These are phyloP conservation scores for Arremon aurantiirostris DNA, from an alignment of 2,797 vertebrate species.

Conservation along the genomic window DNA sequence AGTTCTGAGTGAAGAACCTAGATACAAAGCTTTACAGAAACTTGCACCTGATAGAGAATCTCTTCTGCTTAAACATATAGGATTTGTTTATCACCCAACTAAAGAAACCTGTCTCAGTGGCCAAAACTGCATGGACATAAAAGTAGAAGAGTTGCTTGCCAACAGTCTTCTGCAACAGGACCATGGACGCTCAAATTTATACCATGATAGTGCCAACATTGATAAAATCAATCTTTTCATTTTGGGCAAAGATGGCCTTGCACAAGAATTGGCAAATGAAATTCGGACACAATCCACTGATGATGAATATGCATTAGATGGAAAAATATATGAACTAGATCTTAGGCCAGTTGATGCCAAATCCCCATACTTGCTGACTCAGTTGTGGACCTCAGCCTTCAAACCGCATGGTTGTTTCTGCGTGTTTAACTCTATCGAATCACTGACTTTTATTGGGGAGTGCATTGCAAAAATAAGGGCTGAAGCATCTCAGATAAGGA, in stretches of 20 bases:
- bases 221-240: conserved; percentile 98
- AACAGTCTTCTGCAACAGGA: conserved; percentile 92
- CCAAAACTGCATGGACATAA: conserved; percentile 94
- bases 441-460: conserved; percentile 93
- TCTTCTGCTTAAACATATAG: conserved; percentile 97
- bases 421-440: conserved; percentile 97
- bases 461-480: conserved; percentile 93
- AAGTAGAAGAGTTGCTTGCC: conserved; percentile 93
- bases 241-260: conserved; percentile 93
- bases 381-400: conserved; percentile 90
- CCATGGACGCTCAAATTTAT: conserved; percentile 88
- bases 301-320: conserved; percentile 97
- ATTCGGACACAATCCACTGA: conserved; percentile 97
- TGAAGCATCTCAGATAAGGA: conserved; percentile 89
- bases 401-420: conserved; percentile 98
- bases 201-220: conserved; percentile 92
- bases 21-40: conserved; percentile 98
- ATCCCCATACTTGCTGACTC: conserved; percentile 90
- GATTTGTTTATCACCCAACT: conserved; percentile 98
- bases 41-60: conserved; percentile 97
- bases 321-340: conserved; percentile 97
- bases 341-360: conserved; percentile 93
- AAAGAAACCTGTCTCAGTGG: conserved; percentile 99
- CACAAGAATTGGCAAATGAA: conserved; percentile 96
- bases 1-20: conserved; percentile 95